Evolutionary conservation across 1,140 invertebrate genomes (phyloP), one percentile per base, ranked within the genome.

Genomic region (Drosophila sproati): DNA sequence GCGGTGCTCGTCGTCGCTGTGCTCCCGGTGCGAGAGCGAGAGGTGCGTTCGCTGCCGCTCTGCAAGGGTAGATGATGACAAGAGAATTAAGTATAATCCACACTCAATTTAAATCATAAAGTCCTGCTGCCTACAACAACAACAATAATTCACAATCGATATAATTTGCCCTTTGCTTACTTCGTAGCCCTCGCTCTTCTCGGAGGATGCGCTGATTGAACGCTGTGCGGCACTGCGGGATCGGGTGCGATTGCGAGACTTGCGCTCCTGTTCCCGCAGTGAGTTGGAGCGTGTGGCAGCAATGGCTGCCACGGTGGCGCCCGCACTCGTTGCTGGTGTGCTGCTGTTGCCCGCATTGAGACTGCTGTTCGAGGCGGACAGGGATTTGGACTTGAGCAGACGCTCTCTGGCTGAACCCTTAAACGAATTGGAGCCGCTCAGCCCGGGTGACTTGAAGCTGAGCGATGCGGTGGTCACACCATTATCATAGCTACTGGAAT

Each of bases 41-140:
- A 93, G 41, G 91, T 92, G 20, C 95, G 94, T 83, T 96, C 96
- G 80, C 94, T 96, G 74, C 96, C 96, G 91, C 96, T 97, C 96
- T 97, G 92, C 31, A 95, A 95, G 51, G 77, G 20, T 20, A 20
- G 20, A 20, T 20, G 20, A 20, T 20, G 20, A 20, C 20, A 20
- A 20, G 20, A 20, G 20, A 20, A 0, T 20, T 20, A 20, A 20
- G 20, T 20, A 20, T 20, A 20, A 20, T 20, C 20, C 20, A 20
- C 20, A 20, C 1, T 20, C 20, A 20, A 20, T 20, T 20, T 20
- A 20, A 20, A 20, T 20, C 0, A 20, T 20, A 20, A 20, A 20
- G 0, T 20, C 20, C 20, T 29, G 41, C 43, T 39, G 61, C 72
- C 77, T 37, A 71, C 48, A 81, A 66, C 6, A 66, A 61, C 7